phyloP scores from a whole-genome alignment of 2,113 vertebrate species.

The Gorsachius goisagi region DNA sequence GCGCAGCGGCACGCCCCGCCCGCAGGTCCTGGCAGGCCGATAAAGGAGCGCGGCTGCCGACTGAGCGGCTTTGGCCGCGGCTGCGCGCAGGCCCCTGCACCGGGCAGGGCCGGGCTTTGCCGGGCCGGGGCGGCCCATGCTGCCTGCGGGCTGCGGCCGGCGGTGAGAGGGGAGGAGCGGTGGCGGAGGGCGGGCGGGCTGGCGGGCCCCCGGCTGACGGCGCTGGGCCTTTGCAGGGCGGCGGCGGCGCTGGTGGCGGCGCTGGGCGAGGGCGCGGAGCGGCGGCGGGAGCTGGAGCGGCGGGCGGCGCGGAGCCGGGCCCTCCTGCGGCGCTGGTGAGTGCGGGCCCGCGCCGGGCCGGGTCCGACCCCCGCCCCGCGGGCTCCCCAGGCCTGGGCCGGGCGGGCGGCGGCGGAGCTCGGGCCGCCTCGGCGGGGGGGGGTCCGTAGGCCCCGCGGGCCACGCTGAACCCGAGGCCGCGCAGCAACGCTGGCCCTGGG shows the following conservation, averaged over 20 bases:
- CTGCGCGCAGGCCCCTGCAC: neutral
- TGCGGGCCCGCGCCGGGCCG: neutral
- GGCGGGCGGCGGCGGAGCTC: neutral
- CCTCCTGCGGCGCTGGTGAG: conserved; percentile 49
- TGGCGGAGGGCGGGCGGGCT: neutral
- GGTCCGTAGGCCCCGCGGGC: neutral
- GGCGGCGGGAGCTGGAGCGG: conserved; percentile 28
- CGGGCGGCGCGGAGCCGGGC: neutral
- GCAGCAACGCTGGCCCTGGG: rapidly evolving
- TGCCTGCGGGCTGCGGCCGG: neutral
- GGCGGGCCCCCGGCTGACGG: neutral
- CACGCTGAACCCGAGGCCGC: rapidly evolving
- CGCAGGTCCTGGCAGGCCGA: neutral
- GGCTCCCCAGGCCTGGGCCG: neutral
- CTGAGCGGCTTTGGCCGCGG: too few relatives aligned
- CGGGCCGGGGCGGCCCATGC: neutral
- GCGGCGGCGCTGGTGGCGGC: neutral
- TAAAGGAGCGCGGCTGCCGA: too few relatives aligned
- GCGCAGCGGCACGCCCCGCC: neutral
- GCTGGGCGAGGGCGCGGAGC: neutral
- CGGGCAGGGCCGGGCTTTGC: neutral
- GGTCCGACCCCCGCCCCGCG: too few relatives aligned
- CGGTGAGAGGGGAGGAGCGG: too few relatives aligned
- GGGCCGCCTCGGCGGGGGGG: too few relatives aligned
- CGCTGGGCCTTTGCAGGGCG: neutral